Conservation (phyloP, 2,113 vertebrate genomes). For the Microcebus griseorufus region DNA sequence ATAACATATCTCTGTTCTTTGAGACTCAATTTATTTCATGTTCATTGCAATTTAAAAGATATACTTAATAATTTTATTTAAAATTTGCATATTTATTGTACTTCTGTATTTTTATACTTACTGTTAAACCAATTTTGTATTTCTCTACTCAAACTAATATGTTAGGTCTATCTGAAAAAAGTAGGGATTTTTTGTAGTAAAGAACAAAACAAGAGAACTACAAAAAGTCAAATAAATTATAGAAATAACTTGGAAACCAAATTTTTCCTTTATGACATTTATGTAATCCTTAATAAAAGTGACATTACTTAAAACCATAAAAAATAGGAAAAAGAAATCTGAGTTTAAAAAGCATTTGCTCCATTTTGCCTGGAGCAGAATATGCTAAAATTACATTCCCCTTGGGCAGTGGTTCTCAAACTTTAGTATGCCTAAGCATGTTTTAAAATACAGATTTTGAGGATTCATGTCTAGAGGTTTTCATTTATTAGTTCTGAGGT, state of each 20-base stretch:
- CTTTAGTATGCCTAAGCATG: background rate
- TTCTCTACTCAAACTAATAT: background rate
- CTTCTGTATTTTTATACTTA: background rate
- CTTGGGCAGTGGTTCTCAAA: background rate
- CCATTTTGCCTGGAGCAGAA: conserved; percentile 18
- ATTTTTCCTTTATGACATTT: background rate
- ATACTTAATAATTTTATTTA: background rate
- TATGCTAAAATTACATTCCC: background rate
- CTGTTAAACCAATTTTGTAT: background rate
- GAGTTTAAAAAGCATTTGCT: background rate
- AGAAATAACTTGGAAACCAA: background rate
- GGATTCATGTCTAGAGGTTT: background rate
- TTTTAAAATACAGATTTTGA: conserved; percentile 24
- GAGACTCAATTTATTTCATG: background rate
- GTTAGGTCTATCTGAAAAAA: background rate
- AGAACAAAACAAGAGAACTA: background rate
- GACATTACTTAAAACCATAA: background rate
- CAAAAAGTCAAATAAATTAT: background rate
- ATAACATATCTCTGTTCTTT: background rate
- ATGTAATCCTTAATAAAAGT: background rate
- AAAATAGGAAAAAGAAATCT: background rate
- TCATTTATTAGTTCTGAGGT: background rate
- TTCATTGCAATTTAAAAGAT: background rate
- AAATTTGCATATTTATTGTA: background rate
- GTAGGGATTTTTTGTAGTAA: background rate